Evolutionary conservation across 1,140 invertebrate genomes (phyloP), one percentile per base, ranked within the genome.

Genomic region (Tyrophagus putrescentiae): DNA sequence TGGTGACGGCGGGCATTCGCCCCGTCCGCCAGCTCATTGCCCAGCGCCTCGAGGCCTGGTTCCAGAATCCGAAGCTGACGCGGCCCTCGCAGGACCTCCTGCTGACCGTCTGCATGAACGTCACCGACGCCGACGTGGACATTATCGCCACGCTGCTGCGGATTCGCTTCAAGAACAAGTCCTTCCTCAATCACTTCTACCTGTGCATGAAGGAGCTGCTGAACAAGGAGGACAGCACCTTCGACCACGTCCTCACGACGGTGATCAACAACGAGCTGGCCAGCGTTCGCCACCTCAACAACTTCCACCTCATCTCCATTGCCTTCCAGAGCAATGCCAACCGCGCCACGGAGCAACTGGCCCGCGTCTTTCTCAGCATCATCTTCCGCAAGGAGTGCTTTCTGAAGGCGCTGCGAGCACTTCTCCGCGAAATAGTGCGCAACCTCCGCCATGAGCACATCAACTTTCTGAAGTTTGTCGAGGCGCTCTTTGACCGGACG

Each of bases 201-300:
- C 78, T 80, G 11, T 87, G 90, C 67, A 80, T 96, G 0, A 83
- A 81, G 66, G 85, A 88, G 70, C 77, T 88, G 72, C 76, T 87
- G 52, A 72, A 75, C 31, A 80, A 81, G 13, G 83, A 86, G 69
- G 79, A 83, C 5, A 84, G 87, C 21, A 92, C 94, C 68, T 72
- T 95, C 7, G 77, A 80, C 29, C 84, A 84, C n/a, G 80, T 94
- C 34, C 72, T 97, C 61, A 92, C 88, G 64, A 83, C 90, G 66
- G 91, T 90, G 0, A 84, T 96, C 63, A 92, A 91, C 72, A 96
- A 96, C 73, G 92, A 97, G 75, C 74, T 97, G 32, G 92, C 89
- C 0, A 72, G 71, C 23, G 84, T 84, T 67, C 78, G 91, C 48
- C 94, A 93, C 77, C 86, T 87, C 0, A 95, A 94, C 73, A 96